Percentiles rank a stretch among this genome's conserved stretches.
Evolutionary conservation across 2,888 invertebrate species (phyloP).

Genomic region (Latrodectus elegans): DNA sequence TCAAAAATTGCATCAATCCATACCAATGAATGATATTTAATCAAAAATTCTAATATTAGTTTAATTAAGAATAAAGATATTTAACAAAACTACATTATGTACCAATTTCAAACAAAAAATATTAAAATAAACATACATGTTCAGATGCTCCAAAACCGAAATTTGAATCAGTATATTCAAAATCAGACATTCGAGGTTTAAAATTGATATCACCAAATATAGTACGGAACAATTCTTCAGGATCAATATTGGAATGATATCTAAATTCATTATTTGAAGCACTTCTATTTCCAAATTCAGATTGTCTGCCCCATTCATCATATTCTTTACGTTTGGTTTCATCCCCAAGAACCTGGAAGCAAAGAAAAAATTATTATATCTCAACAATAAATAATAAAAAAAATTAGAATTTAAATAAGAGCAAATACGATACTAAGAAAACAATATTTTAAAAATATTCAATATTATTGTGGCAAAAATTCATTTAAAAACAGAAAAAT

Average conservation of each 20-base stretch:
- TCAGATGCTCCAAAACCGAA: conserved; percentile 91
- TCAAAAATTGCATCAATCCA: not conserved
- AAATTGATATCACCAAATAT: conserved; percentile 82
- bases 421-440: no score
- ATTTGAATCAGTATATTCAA: conserved; percentile 89
- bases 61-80: not conserved
- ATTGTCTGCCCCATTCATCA: conserved; percentile 76
- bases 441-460: no score
- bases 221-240: conserved; percentile 96
- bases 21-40: not conserved
- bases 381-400: not conserved
- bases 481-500: no score
- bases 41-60: not conserved
- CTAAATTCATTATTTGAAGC: conserved; percentile 77
- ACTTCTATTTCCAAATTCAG: conserved; percentile 34
- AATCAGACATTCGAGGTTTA: conserved; percentile 77
- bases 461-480: no score
- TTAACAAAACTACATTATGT: not conserved
- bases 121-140: conserved; percentile 80
- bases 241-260: conserved; percentile 91
- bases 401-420: no score
- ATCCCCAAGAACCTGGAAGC: conserved; percentile 77
- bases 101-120: not conserved
- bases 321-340: conserved; percentile 77
- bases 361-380: conserved; percentile 35